Conservation (phyloP, 1,140 invertebrate genomes). For the Drosophila aff. region DNA sequence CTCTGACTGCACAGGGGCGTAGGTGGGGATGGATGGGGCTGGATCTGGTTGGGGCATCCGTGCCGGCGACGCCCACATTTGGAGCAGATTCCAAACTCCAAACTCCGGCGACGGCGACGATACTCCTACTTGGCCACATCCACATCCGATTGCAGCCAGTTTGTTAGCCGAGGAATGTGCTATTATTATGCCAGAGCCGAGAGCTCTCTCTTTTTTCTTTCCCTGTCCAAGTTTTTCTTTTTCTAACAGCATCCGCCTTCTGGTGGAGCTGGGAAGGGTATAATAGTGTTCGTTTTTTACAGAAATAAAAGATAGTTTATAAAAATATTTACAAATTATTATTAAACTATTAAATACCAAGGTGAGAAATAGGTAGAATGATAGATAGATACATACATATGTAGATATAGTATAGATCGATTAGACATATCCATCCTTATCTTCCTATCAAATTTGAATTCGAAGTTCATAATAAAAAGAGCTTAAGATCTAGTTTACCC, state of each 20-base stretch:
- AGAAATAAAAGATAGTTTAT: not conserved
- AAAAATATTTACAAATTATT: not conserved
- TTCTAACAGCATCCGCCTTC: slow-evolving; percentile 32
- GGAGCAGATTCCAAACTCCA: slow-evolving; percentile 41
- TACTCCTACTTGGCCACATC: slow-evolving; percentile 45
- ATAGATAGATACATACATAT: not conserved
- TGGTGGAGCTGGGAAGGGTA: slow-evolving; percentile 1
- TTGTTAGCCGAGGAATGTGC: slow-evolving; percentile 63
- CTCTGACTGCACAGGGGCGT: not conserved
- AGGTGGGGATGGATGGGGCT: slow-evolving; percentile 6
- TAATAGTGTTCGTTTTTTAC: not conserved
- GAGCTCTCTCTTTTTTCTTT: slow-evolving; percentile 8
- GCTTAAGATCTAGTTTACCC: not conserved
- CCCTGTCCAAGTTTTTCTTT: slow-evolving; percentile 3
- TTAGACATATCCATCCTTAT: not conserved
- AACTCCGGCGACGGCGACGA: slow-evolving; percentile 21
- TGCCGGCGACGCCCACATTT: slow-evolving; percentile 61
- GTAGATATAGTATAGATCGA: not conserved
- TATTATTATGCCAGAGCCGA: slow-evolving; percentile 68
- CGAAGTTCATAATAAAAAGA: not conserved
- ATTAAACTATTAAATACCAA: no score
- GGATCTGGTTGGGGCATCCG: not conserved
- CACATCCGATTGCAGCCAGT: slow-evolving; percentile 78
- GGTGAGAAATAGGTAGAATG: no score
- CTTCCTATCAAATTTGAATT: not conserved